phyloP scores from a whole-genome alignment of 1,140 invertebrate genomes.

The Sinonovacula constricta region DNA sequence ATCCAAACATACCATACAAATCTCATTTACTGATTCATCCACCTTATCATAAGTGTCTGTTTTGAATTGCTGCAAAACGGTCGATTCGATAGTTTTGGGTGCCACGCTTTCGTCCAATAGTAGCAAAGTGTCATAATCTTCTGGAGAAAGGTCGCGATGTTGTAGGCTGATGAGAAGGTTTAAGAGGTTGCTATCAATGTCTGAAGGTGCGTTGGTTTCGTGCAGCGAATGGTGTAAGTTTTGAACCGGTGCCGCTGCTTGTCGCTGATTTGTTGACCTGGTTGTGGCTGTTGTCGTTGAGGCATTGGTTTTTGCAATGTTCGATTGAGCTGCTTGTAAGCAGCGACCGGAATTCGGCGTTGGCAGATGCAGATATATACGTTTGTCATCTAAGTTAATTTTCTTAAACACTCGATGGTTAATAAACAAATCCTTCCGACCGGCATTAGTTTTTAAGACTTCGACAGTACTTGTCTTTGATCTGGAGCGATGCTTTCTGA shows the following conservation, averaged over 20 bases:
- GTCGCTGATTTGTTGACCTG: not conserved
- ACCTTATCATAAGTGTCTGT: conserved; percentile 64
- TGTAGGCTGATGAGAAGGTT: conserved; percentile 66
- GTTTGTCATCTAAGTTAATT: conserved; percentile 58
- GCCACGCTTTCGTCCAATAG: conserved; percentile 68
- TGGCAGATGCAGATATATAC: conserved; percentile 53
- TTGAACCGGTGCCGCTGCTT: conserved; percentile 51
- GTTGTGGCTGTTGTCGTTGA: conserved; percentile 15
- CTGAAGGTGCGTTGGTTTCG: conserved; percentile 53
- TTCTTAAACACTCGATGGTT: conserved; percentile 68
- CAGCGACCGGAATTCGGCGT: conserved; percentile 38
- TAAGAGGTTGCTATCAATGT: conserved; percentile 55
- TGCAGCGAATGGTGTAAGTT: conserved; percentile 64
- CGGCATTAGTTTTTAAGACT: conserved; percentile 69
- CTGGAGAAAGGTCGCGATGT: conserved; percentile 71
- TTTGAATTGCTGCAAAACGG: conserved; percentile 57
- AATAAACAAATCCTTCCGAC: conserved; percentile 67
- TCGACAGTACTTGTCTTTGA: conserved; percentile 68
- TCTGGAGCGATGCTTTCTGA: conserved; percentile 65
- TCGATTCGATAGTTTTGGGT: conserved; percentile 68
- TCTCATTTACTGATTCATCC: conserved; percentile 47
- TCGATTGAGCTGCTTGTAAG: conserved; percentile 7
- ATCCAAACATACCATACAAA: conserved; percentile 73
- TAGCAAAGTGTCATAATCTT: conserved; percentile 74
- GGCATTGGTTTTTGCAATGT: conserved; percentile 35